Evolutionary conservation across 2,888 invertebrate species (phyloP), one percentile per base, ranked within the genome.

Genomic region (Monochamus alternatus): DNA sequence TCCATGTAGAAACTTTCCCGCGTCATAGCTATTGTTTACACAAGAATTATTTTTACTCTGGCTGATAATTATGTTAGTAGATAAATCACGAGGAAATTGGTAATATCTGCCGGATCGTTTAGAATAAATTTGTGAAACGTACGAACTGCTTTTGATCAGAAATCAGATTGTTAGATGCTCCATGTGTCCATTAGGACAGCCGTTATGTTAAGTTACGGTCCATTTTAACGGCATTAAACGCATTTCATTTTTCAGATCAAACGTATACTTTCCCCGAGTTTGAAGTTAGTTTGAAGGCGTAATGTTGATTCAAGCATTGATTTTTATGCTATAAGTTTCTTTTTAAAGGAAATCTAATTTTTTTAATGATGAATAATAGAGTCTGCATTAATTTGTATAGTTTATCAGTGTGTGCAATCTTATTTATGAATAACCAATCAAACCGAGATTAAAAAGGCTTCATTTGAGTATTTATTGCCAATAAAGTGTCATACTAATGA

Each of bases 21-120:
- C 64, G 64, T 64, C 64, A 64, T 51, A 14, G 64, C 64, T 12
- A 47, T 64, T 64, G 64, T 64, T 64, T 64, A 64, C 47, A 31
- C 31, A 22, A 64, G 47, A 30, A 64, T 51, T 64, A 64, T 64
- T 64, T 64, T 64, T 64, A 64, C 47, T 30, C 30, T 8, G 63
- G 14, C 44, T 22, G 64, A 30, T 64, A 47, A 64, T 47, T 47
- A 64, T 30, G 22, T 5, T 55, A 30, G 30, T 31, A 64, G 64
- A 64, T 55, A 55, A 14, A 55, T 55, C 55, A 55, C 55, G 7
- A 22, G 12, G n/a, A 55, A 55, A 55, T 55, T 55, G n/a, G 55
- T 14, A 55, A 47, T 47, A 47, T 47, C 47, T 47, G 47, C 47
- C 47, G 12, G 9, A 47, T 9, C 47, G 47, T 47, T 47, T 47